Evolutionary conservation across 2,113 vertebrate genomes (phyloP).

Genomic region (Psephotus haematonotus): DNA sequence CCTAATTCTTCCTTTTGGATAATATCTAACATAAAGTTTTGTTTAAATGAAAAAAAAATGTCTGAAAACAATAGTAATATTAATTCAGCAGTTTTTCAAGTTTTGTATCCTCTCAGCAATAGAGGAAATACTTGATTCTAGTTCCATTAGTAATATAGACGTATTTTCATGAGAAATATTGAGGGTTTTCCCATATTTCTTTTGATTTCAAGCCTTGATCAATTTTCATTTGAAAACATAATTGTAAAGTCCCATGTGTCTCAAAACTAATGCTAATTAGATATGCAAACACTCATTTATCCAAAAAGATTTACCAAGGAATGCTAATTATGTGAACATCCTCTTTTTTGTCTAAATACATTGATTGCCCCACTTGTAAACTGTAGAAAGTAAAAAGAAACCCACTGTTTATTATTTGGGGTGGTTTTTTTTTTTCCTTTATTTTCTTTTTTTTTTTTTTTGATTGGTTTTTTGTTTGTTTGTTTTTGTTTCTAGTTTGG

Average conservation of each 20-base stretch:
- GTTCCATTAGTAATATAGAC: background rate
- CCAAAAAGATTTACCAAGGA: constrained; percentile 34
- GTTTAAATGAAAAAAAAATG: background rate
- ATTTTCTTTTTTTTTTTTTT: fast-evolving
- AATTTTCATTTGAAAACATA: constrained; percentile 50
- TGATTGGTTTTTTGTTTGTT: background rate
- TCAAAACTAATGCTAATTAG: constrained; percentile 22
- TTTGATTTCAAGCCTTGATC: constrained; percentile 49
- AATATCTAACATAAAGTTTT: background rate
- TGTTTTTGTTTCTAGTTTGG: background rate
- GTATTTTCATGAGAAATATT: background rate
- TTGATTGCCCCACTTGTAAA: constrained; percentile 11
- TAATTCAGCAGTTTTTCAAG: background rate
- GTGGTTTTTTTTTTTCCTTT: fast-evolving
- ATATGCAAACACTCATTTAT: constrained; percentile 34
- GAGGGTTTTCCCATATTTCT: background rate
- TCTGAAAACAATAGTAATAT: background rate
- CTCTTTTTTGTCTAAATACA: constrained; percentile 1
- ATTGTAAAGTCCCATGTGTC: background rate
- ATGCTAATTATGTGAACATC: background rate
- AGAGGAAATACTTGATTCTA: background rate
- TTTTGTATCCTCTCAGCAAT: background rate
- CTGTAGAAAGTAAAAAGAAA: background rate
- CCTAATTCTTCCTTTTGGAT: background rate
- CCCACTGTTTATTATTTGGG: background rate